Evolutionary conservation across 2,113 vertebrate species (phyloP), one percentile per base, ranked within the genome.

Genomic region (Rhinichthys klamathensis): DNA sequence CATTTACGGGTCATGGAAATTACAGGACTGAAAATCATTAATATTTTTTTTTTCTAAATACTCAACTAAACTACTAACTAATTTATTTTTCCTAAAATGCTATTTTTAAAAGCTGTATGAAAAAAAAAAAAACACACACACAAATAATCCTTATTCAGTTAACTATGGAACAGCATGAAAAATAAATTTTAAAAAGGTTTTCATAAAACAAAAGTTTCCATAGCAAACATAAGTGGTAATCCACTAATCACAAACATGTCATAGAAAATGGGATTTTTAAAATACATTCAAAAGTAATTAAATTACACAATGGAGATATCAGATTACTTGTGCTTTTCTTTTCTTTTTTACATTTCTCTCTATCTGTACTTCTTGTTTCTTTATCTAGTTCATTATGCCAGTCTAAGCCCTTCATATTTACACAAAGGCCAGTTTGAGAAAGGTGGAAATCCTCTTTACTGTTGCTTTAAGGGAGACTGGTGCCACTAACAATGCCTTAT

Each of bases 401-500:
- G 13, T 30, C 51, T 46, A 41, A 79, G 35, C 11, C 35, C 49
- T 84, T 76, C 35, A 70, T 41, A 70, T 70, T 81, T 61, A 80
- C 32, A 84, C 82, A 84, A 84, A 80, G 77, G 65, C 46, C 12
- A 1, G 56, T 63, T 41, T 83, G 23, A 83, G 58, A 86, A 83
- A 75, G 72, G 41, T 58, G 82, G 70, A 82, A 85, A 82, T 82
- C 84, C 84, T 58, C 65, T 86, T 88, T 86, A 58, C 70, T 69
- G 80, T 83, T 80, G 73, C 15, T 77, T 87, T 87, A 76, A 70
- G 54, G 9, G 32, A 70, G 67, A 41, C 49, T 72, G 46, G 46
- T 38, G 63, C 27, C 80, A 67, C 79, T 41, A 83, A 88, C 87
- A 88, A 88, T 75, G 76, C 69, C 75, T 85, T 80, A 84, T 88